Evolutionary conservation across 2,888 invertebrate species (phyloP).

Genomic region (Beris chalybata): DNA sequence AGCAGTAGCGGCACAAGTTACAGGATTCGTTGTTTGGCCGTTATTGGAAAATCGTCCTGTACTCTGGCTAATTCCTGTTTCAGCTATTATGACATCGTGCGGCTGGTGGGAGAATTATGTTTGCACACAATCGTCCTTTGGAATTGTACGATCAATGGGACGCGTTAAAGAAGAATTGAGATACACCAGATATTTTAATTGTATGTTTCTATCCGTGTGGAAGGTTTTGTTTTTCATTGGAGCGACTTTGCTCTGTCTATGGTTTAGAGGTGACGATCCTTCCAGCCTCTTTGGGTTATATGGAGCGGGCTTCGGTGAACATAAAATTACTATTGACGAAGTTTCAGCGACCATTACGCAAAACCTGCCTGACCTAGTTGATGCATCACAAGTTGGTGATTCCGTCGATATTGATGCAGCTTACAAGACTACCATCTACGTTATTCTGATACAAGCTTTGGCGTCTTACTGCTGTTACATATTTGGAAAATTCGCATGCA

Average conservation of each 20-base stretch:
- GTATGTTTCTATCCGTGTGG: conserved; percentile 89
- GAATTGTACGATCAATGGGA: conserved; percentile 68
- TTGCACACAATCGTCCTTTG: conserved; percentile 80
- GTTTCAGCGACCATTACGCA: conserved; percentile 51
- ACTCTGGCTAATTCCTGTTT: conserved; percentile 83
- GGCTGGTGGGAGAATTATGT: conserved; percentile 99
- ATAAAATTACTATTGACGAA: conserved; percentile 78
- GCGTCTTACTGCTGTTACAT: conserved; percentile 88
- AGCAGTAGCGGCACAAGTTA: conserved; percentile 85
- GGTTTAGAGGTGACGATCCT: conserved; percentile 75
- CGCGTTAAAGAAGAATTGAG: conserved; percentile 78
- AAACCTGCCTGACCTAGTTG: conserved; percentile 70
- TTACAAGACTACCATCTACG: conserved; percentile 73
- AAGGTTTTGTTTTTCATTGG: conserved; percentile 81
- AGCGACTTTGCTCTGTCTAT: conserved; percentile 70
- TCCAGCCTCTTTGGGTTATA: conserved; percentile 77
- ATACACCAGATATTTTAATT: conserved; percentile 82
- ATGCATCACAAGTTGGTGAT: conserved; percentile 74
- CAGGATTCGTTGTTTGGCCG: conserved; percentile 93
- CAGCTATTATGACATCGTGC: conserved; percentile 82
- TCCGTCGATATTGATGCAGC: conserved; percentile 71
- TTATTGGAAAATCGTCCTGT: conserved; percentile 73
- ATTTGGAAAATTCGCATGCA: conserved; percentile 94
- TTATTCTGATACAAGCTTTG: conserved; percentile 77
- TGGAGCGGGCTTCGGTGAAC: conserved; percentile 73